phyloP scores from a whole-genome alignment of 2,888 invertebrate species.

The Gryllus longicercus region DNA sequence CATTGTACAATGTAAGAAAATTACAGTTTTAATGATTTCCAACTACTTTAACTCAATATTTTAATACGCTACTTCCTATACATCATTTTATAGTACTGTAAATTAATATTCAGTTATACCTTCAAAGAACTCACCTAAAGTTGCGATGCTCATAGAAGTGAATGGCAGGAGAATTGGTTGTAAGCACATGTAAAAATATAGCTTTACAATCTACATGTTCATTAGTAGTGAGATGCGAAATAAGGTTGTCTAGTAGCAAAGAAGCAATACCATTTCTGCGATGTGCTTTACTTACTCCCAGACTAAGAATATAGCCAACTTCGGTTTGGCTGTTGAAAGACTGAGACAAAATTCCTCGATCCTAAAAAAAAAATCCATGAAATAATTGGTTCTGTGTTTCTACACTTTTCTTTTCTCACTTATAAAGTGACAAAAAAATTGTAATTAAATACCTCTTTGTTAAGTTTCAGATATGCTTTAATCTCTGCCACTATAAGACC shows the following conservation, averaged over 20 bases:
- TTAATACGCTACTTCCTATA: too few species aligned
- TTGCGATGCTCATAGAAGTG: conserved; percentile 88
- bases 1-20: too few species aligned
- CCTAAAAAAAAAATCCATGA: conserved; percentile 50
- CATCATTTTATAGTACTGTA: conserved; percentile 18
- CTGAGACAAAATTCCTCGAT: conserved; percentile 84
- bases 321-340: conserved; percentile 78
- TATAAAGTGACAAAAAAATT: too few species aligned
- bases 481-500: conserved; percentile 97
- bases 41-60: too few species aligned
- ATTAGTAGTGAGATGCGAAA: conserved; percentile 78
- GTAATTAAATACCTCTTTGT: conserved; percentile 65
- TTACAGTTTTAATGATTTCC: too few species aligned
- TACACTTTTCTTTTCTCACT: too few species aligned
- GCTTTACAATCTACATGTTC: conserved; percentile 87
- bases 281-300: conserved; percentile 79
- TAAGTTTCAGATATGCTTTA: conserved; percentile 82
- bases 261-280: conserved; percentile 90
- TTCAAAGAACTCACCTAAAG: conserved; percentile 56
- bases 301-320: conserved; percentile 93
- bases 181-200: conserved; percentile 93
- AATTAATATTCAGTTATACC: neutral
- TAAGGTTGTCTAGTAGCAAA: conserved; percentile 82
- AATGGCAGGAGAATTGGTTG: conserved; percentile 93
- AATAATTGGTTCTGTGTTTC: neutral